Evolutionary conservation across 2,113 vertebrate species (phyloP), one percentile per base, ranked within the genome.

Genomic region (Onychorhynchus coronatus): DNA sequence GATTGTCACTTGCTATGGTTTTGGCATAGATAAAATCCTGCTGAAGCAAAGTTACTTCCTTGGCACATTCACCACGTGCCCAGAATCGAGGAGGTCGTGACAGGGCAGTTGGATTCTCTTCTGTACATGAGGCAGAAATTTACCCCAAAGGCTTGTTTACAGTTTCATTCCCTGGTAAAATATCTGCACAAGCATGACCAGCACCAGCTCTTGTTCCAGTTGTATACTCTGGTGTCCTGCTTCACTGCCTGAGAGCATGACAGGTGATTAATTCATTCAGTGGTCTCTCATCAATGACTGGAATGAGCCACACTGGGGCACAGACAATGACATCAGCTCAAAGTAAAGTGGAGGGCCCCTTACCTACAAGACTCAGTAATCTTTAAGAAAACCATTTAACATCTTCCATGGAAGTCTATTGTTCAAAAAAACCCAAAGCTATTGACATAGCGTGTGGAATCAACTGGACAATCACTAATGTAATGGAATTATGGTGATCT

Each of bases 381-480:
- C 82, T 88, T 91, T 63, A 87, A 96, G 86, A 95, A 97, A 97
- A 95, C 89, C 66, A 95, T 74, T 78, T 80, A 96, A 91, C 75
- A 96, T 39, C 93, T 94, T 81, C 52, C 88, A 27, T 47, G 85
- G 90, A 82, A 82, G 46, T 20, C 92, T 84, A 13, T 3, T 37
- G 63, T 74, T 91, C 39, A 83, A 55, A 77, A 75, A 84, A 65
- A 53, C 27, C 89, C 95, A 91, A 76, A 89, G 88, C 94, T 95
- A 97, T 46, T 62, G 93, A 47, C 85, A 95, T 56, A 97, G 93
- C 85, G 62, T 18, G 83, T 96, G 97, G 98, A 97, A 97, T 97
- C 97, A 84, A 95, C 44, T 82, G 90, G 96, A 98, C 97, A 97
- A 96, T 94, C 97, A 98, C 97, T 97, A 97, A 95, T 85, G 96